Conservation (phyloP, 2,888 invertebrate genomes). For the Camponotus fellah region DNA sequence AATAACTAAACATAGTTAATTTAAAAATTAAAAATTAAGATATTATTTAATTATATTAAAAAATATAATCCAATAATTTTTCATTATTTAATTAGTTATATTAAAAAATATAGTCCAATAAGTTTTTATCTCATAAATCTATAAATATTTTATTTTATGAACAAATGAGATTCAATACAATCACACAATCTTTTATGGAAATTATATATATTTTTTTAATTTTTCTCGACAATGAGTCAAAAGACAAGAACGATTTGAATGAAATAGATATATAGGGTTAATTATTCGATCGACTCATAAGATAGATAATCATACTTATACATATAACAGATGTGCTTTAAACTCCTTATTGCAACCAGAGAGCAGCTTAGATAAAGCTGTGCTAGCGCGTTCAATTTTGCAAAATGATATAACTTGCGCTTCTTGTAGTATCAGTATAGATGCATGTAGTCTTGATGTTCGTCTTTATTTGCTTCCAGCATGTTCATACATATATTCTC, state of each 20-base stretch:
- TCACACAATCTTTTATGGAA: not conserved
- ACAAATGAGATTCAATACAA: not conserved
- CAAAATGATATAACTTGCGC: slow-evolving; percentile 64
- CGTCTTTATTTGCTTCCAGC: slow-evolving; percentile 51
- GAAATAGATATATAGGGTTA: not conserved
- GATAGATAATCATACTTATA: slow-evolving; percentile 36
- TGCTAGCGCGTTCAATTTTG: slow-evolving; percentile 61
- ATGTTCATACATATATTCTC: slow-evolving; percentile 20
- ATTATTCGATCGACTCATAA: slow-evolving; percentile 48
- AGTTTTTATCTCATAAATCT: not conserved
- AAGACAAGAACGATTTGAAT: not conserved
- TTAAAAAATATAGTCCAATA: not conserved
- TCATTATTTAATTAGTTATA: not conserved
- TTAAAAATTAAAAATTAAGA: not conserved
- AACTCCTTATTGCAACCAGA: slow-evolving; percentile 53
- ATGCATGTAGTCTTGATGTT: slow-evolving; percentile 41
- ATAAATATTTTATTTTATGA: not conserved
- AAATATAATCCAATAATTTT: not conserved
- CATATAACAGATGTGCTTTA: slow-evolving; percentile 32
- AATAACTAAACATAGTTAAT: not conserved
- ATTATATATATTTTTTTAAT: not conserved
- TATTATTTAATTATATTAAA: not conserved
- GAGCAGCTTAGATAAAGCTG: slow-evolving; percentile 52
- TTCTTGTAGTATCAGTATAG: slow-evolving; percentile 37
- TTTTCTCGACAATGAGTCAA: not conserved